A percentile compares a stretch with the other conserved stretches of the same genome.
phyloP scores from a whole-genome alignment of 2,888 invertebrate species.

The Drosophila leonis region DNA sequence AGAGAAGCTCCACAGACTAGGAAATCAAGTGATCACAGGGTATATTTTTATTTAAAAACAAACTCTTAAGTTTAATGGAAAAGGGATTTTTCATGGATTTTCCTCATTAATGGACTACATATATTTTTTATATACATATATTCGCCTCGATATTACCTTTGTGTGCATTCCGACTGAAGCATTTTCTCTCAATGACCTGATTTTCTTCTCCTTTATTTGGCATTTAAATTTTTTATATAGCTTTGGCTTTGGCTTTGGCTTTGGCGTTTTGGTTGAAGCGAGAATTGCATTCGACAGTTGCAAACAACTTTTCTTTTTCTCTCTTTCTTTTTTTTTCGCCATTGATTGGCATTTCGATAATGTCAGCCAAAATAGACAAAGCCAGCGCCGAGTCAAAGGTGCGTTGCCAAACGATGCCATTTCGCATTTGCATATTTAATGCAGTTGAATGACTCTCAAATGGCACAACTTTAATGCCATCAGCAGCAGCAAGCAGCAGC shows the following conservation, averaged over 20 bases:
- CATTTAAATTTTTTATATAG: slow-evolving; percentile 30
- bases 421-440: slow-evolving; percentile 74
- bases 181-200: slow-evolving; percentile 19
- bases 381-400: slow-evolving; percentile 48
- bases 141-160: slow-evolving; percentile 11
- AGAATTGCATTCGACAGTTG: slow-evolving; percentile 33
- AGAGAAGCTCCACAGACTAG: background rate
- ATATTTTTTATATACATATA: background rate
- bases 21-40: background rate
- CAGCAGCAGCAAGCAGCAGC: slow-evolving; percentile 21
- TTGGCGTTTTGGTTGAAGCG: background rate
- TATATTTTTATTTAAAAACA: background rate
- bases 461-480: slow-evolving; percentile 53
- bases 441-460: slow-evolving; percentile 62
- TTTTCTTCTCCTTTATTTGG: slow-evolving; percentile 14
- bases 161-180: background rate
- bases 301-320: slow-evolving; percentile 33
- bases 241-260: background rate
- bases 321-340: slow-evolving; percentile 15
- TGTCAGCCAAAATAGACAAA: slow-evolving; percentile 48
- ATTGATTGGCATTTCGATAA: slow-evolving; percentile 69
- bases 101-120: background rate
- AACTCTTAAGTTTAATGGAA: background rate
- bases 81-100: background rate
- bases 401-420: slow-evolving; percentile 48